Conservation (phyloP, 2,888 invertebrate species). For the Drosophila kuntzei region DNA sequence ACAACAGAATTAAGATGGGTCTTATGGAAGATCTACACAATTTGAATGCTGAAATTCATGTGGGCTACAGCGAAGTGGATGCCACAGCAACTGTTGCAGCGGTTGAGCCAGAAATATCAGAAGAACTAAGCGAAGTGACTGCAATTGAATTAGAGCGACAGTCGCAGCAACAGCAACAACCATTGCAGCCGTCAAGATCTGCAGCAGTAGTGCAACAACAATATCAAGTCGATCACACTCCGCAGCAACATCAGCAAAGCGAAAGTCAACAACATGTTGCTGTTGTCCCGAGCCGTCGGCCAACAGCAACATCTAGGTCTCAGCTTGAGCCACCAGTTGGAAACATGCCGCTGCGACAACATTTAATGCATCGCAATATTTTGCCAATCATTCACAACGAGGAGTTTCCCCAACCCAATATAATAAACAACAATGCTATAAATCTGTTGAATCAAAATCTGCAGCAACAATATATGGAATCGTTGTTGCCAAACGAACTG, state of each 20-base stretch:
- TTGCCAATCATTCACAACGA: slow-evolving; percentile 18
- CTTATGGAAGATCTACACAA: slow-evolving; percentile 2
- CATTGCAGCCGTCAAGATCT: neutral
- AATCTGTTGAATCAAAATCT: slow-evolving; percentile 16
- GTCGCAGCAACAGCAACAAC: slow-evolving; percentile 10
- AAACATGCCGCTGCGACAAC: slow-evolving; percentile 20
- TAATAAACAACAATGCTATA: slow-evolving; percentile 4
- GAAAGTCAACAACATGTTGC: slow-evolving; percentile 4
- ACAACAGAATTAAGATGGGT: slow-evolving; percentile 36
- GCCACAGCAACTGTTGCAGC: neutral
- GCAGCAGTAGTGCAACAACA: neutral
- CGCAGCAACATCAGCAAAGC: neutral
- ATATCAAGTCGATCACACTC: neutral
- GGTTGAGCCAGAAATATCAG: neutral
- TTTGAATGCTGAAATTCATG: slow-evolving; percentile 13
- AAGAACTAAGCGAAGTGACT: neutral
- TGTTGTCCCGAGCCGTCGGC: neutral
- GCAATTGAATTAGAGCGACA: neutral
- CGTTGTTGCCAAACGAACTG: neutral
- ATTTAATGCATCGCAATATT: slow-evolving; percentile 24
- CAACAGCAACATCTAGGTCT: neutral
- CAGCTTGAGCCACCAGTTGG: neutral
- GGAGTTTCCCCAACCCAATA: neutral
- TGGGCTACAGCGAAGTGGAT: neutral
- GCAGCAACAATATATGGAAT: slow-evolving; percentile 10